Base-by-base conservation (phyloP, 2,888 invertebrate genomes). In the Nemurella pictetii region DNA sequence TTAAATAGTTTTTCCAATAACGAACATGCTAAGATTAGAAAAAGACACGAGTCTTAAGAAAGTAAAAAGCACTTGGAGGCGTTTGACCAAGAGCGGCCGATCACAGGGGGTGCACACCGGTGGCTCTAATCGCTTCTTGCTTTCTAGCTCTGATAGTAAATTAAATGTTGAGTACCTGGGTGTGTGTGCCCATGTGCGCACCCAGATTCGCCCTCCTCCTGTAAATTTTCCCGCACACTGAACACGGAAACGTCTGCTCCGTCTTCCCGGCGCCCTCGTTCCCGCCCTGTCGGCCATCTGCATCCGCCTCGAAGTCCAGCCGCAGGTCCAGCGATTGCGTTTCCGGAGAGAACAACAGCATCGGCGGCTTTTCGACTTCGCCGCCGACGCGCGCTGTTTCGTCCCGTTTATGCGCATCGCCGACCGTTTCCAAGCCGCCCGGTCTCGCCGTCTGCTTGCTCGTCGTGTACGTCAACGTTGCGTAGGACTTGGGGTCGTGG, bases 131-230 rank as follows among this genome's bases (percentile, higher is more conserved):
- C n/a, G n/a, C n/a, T n/a, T n/a, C n/a, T n/a, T n/a, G n/a, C n/a
- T n/a, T n/a, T n/a, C n/a, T 29, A 25, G 28, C 26, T 81, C 20
- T 80, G 55, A 25, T 55, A 15, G 25, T 83, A 27, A 29, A 7
- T 9, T 78, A 78, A 5, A 9, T 12, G n/a, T n/a, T n/a, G n/a
- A n/a, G n/a, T n/a, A 55, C 55, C 77, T 87, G 86, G 26, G 90
- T 89, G 85, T 90, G 90, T 9, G 88, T 87, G 26, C 89, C 88
- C 85, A 90, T 88, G 86, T 91, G 90, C 7, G 89, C 89, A 80
- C 89, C 90, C 73, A 90, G 88, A 82, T 89, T 88, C 29, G 89
- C 88, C 77, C 89, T 88, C 32, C 90, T 88, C 85, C 88, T 88
- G 86, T 90, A 90, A 15, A 88, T 87, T 86, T 89, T 90, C 4